phyloP scores from a whole-genome alignment of 2,797 vertebrate species.

The Aselliscus stoliczkanus region DNA sequence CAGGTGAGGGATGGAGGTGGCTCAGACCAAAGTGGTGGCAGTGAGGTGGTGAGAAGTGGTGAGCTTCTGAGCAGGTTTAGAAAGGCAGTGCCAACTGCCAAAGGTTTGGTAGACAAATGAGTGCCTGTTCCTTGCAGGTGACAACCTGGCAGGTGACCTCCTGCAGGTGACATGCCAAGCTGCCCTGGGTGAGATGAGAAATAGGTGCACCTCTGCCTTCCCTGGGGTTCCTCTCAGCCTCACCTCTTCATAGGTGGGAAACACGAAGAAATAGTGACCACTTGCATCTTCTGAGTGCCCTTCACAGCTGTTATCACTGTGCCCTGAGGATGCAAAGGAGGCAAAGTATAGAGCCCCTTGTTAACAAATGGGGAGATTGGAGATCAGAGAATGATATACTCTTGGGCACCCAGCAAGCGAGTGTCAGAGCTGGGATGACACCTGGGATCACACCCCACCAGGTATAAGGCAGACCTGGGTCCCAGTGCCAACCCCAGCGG shows the following conservation, averaged over 20 bases:
- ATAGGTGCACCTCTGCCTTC: background rate
- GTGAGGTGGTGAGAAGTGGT: accelerated
- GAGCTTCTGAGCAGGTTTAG: background rate
- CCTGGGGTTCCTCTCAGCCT: background rate
- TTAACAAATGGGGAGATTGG: background rate
- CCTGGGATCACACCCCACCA: background rate
- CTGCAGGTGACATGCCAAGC: background rate
- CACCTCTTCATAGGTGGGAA: background rate
- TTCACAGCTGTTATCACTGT: accelerated
- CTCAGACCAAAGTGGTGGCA: background rate
- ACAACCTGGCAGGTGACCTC: background rate
- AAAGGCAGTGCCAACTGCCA: background rate
- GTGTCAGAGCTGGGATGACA: background rate
- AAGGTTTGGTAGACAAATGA: background rate
- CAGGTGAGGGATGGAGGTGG: no score
- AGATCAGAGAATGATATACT: background rate
- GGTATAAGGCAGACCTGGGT: background rate
- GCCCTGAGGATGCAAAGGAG: background rate
- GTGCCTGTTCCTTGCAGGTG: accelerated
- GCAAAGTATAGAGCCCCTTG: accelerated
- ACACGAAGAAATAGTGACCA: no score
- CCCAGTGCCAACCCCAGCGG: background rate
- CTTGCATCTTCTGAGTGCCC: background rate
- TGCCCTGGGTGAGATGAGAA: background rate
- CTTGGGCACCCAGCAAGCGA: accelerated